Evolutionary conservation across 2,888 invertebrate species (phyloP).

Genomic region (Amphipoea lucens): DNA sequence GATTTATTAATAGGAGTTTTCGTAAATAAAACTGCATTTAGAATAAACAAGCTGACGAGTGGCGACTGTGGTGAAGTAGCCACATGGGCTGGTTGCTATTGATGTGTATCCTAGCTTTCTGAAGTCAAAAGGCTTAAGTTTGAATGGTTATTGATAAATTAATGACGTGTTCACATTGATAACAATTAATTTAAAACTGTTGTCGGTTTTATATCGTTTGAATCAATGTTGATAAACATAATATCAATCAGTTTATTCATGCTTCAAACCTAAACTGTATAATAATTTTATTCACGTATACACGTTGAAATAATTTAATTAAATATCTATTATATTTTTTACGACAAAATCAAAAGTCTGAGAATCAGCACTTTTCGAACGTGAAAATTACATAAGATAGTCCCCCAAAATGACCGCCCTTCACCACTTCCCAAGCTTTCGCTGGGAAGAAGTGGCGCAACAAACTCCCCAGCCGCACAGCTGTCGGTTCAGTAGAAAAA

Average conservation of each 20-base stretch:
- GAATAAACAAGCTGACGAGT: too few relatives aligned
- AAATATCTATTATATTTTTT: background rate
- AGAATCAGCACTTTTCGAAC: background rate
- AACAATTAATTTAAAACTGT: slow-evolving; percentile 10
- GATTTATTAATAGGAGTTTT: too few relatives aligned
- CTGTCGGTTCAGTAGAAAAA: background rate
- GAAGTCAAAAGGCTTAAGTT: background rate
- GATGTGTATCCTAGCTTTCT: background rate
- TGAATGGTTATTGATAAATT: too few relatives aligned
- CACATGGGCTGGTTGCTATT: background rate
- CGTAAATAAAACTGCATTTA: too few relatives aligned
- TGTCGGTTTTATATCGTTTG: background rate
- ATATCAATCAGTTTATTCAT: background rate
- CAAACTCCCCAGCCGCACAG: background rate
- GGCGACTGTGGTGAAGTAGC: background rate
- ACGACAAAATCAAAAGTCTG: background rate
- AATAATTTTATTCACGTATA: background rate
- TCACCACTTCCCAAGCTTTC: background rate
- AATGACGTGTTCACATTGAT: slow-evolving; percentile 3
- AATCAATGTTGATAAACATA: slow-evolving; percentile 16
- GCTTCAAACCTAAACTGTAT: slow-evolving; percentile 5
- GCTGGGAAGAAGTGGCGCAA: background rate
- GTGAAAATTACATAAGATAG: background rate
- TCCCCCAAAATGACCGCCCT: too few relatives aligned
- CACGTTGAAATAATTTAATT: background rate